Base-by-base conservation (phyloP, 2,797 vertebrate genomes). In the Megaceryle alcyon region DNA sequence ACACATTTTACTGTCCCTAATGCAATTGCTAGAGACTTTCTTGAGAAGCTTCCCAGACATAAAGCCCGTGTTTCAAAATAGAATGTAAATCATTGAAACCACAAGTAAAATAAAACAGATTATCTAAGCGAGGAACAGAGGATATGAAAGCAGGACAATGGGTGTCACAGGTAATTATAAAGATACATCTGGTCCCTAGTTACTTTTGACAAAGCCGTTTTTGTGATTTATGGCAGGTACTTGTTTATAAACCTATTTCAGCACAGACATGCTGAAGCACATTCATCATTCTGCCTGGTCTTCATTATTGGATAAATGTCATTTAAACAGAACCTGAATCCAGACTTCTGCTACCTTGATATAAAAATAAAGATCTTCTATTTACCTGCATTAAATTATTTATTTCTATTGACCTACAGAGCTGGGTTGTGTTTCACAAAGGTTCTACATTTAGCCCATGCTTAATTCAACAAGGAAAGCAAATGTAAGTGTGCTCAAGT, bases 241-340 rank as follows among this genome's bases (percentile, higher is more conserved):
- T 98, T 98, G 96, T 98, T 98, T 98, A 98, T 98, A 98, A 98
- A 98, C 96, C 98, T 95, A 97, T 98, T 98, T 97, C 94, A 96
- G 95, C 93, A 86, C 92, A 97, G 95, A 90, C 91, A 96, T 35
- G 82, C 96, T 90, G 88, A 95, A 96, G 97, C 90, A 79, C 97
- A 98, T 98, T 98, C 95, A 98, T 98, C 98, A 98, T 98, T 96
- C 96, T 97, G 97, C 95, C 98, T 93, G 80, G 65, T 96, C 96
- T 97, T 98, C 96, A 96, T 98, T 98, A 98, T 97, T 98, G 98
- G 96, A 97, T 97, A 97, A 97, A 97, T 26, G 83, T 98, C 97
- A 97, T 91, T 96, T 98, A 94, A 97, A 96, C 82, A 91, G 89
- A 97, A 92, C 95, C 91, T 86, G 94, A 89, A 97, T 86, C 69